phyloP scores from a whole-genome alignment of 2,113 vertebrate species.

The Saimiri boliviensis region DNA sequence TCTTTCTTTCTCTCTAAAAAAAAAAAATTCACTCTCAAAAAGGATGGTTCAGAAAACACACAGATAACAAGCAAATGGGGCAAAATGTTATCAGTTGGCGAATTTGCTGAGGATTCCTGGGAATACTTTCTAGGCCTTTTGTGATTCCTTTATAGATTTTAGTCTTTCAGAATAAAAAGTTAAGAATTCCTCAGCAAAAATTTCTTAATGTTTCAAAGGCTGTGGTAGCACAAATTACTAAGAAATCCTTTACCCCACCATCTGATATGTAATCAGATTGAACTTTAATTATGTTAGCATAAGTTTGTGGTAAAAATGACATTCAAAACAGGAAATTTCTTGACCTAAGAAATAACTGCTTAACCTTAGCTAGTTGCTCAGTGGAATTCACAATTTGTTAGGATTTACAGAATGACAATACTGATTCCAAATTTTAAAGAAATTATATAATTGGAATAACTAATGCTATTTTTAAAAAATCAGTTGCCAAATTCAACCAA shows the following conservation, averaged over 20 bases:
- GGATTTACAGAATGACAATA: background rate
- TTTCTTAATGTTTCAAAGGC: slow-evolving; percentile 47
- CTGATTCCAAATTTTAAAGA: background rate
- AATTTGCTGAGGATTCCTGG: background rate
- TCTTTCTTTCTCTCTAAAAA: too few relatives aligned
- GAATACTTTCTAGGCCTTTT: background rate
- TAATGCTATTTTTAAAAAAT: background rate
- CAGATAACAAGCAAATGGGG: background rate
- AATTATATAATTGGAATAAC: background rate
- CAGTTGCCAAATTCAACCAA: background rate
- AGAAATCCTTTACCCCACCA: background rate
- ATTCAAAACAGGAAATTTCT: background rate
- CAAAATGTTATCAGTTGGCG: background rate
- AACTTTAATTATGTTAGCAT: background rate
- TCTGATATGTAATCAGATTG: background rate
- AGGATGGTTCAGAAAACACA: background rate
- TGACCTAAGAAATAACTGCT: background rate
- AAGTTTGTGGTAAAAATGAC: background rate
- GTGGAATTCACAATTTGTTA: background rate
- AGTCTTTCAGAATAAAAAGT: background rate
- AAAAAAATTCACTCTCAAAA: background rate
- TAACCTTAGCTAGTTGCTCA: background rate
- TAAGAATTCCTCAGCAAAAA: slow-evolving; percentile 53
- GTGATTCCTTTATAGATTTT: background rate
- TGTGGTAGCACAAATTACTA: background rate